Evolutionary conservation across 2,888 invertebrate genomes (phyloP), one percentile per base, ranked within the genome.

Genomic region (Calliphora vomitoria): DNA sequence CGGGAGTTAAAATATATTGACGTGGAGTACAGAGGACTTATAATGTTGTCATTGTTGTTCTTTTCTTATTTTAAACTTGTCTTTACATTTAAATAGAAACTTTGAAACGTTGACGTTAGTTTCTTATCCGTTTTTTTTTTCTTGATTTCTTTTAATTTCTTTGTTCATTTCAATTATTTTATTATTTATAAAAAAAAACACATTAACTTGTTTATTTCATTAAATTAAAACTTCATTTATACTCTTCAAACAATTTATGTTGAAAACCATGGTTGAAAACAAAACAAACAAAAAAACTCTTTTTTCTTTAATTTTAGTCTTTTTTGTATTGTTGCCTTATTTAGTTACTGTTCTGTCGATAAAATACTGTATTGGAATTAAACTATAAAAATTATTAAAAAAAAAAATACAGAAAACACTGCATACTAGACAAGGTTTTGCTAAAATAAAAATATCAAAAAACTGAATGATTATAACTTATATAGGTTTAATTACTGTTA

Each of bases 391-490:
- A 62, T 31, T 50, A 62, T n/a, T 8, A 55, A 55, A 38, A 13
- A 10, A 4, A 44, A 13, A 13, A 1, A 44, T 4, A 41, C 3
- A 41, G 11, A 66, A 50, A 55, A 60, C 15, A 69, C n/a, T 58
- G 20, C 55, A 82, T 64, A 35, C 15, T 35, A 11, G 35, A 74
- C 41, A 31, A 72, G 15, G 58, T 76, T 75, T 76, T 38, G 68
- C 74, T 81, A 31, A 72, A 47, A 68, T 82, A 81, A 74, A 55
- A 41, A 10, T 58, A 58, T 20, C 6, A 76, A 10, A 80, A 58
- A 80, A 47, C 35, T 35, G 5, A 35, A 35, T 35, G 35, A 35
- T 35, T 25, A 25, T 2, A 25, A 25, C 25, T 25, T 25, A 25
- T 2, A n/a, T n/a, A n/a, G n/a, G n/a, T 35, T 35, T 35, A 35